Evolutionary conservation across 2,113 vertebrate species (phyloP).

Genomic region (Aix galericulata): DNA sequence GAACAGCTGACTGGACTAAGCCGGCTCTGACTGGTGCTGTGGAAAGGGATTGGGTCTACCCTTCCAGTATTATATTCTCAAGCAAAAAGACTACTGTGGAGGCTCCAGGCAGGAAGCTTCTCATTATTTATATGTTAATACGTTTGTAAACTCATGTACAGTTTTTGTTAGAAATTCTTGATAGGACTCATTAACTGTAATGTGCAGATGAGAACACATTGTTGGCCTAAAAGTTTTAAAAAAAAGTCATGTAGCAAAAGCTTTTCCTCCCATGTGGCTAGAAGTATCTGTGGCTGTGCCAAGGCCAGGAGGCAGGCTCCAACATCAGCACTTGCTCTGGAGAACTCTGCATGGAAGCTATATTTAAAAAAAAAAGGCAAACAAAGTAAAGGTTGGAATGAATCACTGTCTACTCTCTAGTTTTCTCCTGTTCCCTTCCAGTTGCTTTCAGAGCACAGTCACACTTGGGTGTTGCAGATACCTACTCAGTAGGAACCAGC

Average conservation of each 20-base stretch:
- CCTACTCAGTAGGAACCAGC: background rate
- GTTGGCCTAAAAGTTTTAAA: constrained; percentile 53
- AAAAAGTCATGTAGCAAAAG: constrained; percentile 50
- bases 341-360: constrained; percentile 66
- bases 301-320: background rate
- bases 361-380: constrained; percentile 26
- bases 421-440: constrained; percentile 27
- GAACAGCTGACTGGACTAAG: constrained; percentile 57
- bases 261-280: constrained; percentile 52
- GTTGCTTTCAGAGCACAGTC: background rate
- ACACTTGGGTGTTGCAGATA: background rate
- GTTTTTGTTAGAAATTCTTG: constrained; percentile 78
- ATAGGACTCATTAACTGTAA: constrained; percentile 78
- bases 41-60: constrained; percentile 63
- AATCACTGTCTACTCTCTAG: constrained; percentile 8
- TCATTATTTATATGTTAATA: constrained; percentile 89
- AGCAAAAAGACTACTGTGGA: constrained; percentile 77
- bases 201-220: constrained; percentile 59
- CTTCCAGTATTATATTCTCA: constrained; percentile 71
- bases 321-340: constrained; percentile 27
- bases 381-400: constrained; percentile 76
- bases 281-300: constrained; percentile 39
- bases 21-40: constrained; percentile 57
- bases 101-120: constrained; percentile 76
- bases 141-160: constrained; percentile 88